Percentiles rank a stretch among this genome's conserved stretches.
These are phyloP conservation scores for Nebria salina DNA, from an alignment of 2,888 invertebrate species.

Conservation along the genomic window DNA sequence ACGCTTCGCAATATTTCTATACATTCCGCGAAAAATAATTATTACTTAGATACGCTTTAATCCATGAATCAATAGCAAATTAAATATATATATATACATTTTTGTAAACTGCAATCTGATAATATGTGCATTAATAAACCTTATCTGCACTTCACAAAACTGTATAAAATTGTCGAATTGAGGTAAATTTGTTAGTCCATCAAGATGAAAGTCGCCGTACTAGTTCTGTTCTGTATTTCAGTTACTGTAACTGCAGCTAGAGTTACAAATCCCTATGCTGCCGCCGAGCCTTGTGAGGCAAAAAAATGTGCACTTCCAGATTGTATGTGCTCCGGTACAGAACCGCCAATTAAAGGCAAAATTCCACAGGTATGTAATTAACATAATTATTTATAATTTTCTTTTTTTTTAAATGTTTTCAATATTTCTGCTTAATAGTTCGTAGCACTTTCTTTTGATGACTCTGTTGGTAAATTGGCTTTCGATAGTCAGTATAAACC, in stretches of 20 bases:
- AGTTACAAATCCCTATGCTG: not conserved
- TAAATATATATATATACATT: not conserved
- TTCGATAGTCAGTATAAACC: constrained; percentile 68
- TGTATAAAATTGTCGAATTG: not conserved
- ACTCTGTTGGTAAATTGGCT: constrained; percentile 66
- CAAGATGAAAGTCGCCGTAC: constrained; percentile 8
- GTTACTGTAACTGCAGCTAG: constrained; percentile 2
- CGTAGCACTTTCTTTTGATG: constrained; percentile 74
- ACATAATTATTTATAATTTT: not conserved
- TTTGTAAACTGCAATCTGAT: not conserved
- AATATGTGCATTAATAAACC: not conserved
- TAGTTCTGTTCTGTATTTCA: constrained; percentile 5
- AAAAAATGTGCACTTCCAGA: constrained; percentile 11
- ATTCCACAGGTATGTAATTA: constrained; percentile 25
- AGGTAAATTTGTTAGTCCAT: not conserved
- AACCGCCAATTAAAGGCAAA: constrained; percentile 6
- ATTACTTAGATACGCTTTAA: not conserved
- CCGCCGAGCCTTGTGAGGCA: constrained; percentile 3
- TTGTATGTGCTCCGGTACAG: constrained; percentile 11
- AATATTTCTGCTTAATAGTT: constrained; percentile 64
- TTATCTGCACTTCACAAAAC: not conserved
- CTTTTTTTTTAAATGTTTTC: not conserved
- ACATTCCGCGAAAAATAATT: not conserved
- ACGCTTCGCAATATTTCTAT: not conserved
- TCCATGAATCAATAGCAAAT: not conserved